These are phyloP conservation scores for Papilio gigon DNA, from an alignment of 2,888 invertebrate genomes.

Conservation along the genomic window DNA sequence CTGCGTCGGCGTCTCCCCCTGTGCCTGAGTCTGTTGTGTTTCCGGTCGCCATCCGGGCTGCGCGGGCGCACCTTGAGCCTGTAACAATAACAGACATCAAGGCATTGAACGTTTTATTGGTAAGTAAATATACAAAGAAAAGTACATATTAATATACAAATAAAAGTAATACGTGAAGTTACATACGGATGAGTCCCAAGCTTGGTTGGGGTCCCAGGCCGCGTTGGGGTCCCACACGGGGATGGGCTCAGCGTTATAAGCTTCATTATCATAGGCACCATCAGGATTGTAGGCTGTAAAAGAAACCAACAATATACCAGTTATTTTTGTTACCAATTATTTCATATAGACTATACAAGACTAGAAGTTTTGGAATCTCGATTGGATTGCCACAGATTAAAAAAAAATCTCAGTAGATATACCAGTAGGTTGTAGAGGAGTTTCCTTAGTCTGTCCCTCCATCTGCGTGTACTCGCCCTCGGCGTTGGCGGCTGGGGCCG, in stretches of 20 bases:
- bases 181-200: conserved; percentile 58
- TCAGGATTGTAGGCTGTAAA: conserved; percentile 67
- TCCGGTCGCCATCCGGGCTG: conserved; percentile 21
- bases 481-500: conserved; percentile 52
- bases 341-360: too few species aligned
- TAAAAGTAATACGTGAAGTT: too few species aligned
- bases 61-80: conserved; percentile 42
- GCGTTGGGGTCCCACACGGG: conserved; percentile 82
- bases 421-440: conserved; percentile 66
- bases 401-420: conserved; percentile 31
- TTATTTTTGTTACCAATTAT: too few species aligned
- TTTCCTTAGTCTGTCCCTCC: conserved; percentile 75
- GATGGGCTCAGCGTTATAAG: conserved; percentile 72
- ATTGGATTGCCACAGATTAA: background rate
- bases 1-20: conserved; percentile 42
- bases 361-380: background rate
- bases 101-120: background rate
- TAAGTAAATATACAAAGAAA: too few species aligned
- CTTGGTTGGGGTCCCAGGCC: conserved; percentile 75
- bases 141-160: too few species aligned
- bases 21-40: conserved; percentile 20
- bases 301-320: background rate
- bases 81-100: background rate
- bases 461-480: conserved; percentile 68
- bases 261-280: conserved; percentile 76